Base-by-base conservation (phyloP, 1,140 invertebrate genomes). In the Idris sp. region DNA sequence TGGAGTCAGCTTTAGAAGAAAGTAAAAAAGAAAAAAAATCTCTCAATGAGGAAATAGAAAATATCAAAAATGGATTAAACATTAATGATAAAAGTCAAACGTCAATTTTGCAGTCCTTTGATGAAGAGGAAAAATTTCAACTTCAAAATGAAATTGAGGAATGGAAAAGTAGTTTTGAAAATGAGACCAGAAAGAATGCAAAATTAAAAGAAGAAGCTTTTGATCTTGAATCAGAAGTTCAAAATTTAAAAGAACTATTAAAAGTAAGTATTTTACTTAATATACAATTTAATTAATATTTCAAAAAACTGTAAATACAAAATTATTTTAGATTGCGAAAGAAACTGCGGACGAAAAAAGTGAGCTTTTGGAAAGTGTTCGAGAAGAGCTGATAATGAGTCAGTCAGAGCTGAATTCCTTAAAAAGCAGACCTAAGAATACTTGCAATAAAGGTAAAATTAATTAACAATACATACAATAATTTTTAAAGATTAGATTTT, bases 371-470 rank as follows among this genome's bases (percentile, higher is more conserved):
- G 80, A 85, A 48, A 72, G 28, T 10, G 46, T 36, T 16, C 44
- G 54, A 15, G 78, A 80, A 49, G 78, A 84, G 43, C 44, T 85
- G 6, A 38, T 38, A 6, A 9, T 75, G 2, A 79, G 53, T 38
- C 79, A 77, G 33, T 28, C 54, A 1, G 84, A 84, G 51, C 36
- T 79, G 9, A 67, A 78, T 41, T 28, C 51, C 7, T 49, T 81
- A n/a, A 79, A 82, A 74, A 41, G 30, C 2, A 40, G 19, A 35
- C 79, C 83, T 40, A 51, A 65, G 8, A 62, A 18, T 22, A 64
- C 74, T 43, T 65, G 7, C 0, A 61, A n/a, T 22, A 86, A 83
- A 82, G 84, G 84, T 79, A 53, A 22, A 22, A 22, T n/a, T n/a
- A n/a, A n/a, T n/a, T n/a, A n/a, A n/a, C n/a, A n/a, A n/a, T n/a